phyloP scores from a whole-genome alignment of 2,888 invertebrate species.

The Pandemis cinnamomeana region DNA sequence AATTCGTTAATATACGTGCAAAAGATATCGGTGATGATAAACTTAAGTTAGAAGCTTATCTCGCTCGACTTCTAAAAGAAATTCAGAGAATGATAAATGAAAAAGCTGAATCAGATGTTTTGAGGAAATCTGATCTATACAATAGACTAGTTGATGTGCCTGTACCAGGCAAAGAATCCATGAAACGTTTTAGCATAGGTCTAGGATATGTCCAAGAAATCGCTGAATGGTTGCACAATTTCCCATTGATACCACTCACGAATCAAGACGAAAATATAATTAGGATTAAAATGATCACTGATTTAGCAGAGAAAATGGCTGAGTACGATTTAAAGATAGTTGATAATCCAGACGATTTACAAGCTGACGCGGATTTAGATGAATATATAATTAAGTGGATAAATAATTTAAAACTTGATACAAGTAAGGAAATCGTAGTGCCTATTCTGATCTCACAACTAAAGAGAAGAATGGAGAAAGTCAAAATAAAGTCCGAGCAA shows the following conservation, averaged over 20 bases:
- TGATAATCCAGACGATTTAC: constrained; percentile 44
- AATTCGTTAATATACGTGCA: constrained; percentile 57
- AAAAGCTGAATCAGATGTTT: constrained; percentile 45
- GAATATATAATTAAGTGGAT: constrained; percentile 61
- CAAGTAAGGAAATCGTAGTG: constrained; percentile 47
- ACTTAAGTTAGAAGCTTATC: constrained; percentile 62
- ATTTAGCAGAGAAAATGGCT: constrained; percentile 60
- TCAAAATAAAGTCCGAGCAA: constrained; percentile 40
- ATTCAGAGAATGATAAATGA: constrained; percentile 55
- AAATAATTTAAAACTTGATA: constrained; percentile 56
- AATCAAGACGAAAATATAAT: constrained; percentile 46
- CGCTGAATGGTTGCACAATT: constrained; percentile 65
- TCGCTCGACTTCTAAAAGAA: constrained; percentile 58
- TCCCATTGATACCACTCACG: constrained; percentile 56
- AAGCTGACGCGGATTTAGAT: constrained; percentile 49
- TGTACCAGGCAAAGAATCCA: constrained; percentile 52
- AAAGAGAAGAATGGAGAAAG: constrained; percentile 57
- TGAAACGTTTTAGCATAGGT: constrained; percentile 54
- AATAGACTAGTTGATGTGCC: constrained; percentile 51
- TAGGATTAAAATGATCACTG: constrained; percentile 55
- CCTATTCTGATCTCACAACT: constrained; percentile 59
- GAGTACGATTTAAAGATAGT: constrained; percentile 48
- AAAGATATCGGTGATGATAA: constrained; percentile 61
- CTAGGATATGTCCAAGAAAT: constrained; percentile 64
- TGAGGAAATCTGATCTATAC: constrained; percentile 54